A percentile compares a stretch with the other conserved stretches of the same genome.
These are phyloP conservation scores for Ormyrus thymus DNA, from an alignment of 2,888 invertebrate species.

Conservation along the genomic window DNA sequence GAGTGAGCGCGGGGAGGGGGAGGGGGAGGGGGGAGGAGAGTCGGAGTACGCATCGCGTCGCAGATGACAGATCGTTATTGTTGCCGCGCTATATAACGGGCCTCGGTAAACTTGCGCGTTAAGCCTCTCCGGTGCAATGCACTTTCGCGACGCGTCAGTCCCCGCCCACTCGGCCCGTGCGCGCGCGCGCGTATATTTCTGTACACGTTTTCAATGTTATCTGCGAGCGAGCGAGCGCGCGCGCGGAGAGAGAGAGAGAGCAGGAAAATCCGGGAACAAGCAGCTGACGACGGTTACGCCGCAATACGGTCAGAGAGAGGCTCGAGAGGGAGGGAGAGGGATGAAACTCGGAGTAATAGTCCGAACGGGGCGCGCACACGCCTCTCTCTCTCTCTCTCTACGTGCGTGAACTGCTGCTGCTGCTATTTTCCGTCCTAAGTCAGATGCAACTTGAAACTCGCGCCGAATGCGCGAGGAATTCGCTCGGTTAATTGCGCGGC, in stretches of 20 bases:
- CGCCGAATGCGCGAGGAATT: too few species aligned
- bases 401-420: neutral
- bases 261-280: conserved; percentile 10
- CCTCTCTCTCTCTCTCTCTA: too few species aligned
- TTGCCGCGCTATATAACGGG: neutral
- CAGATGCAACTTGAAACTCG: too few species aligned
- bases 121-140: conserved; percentile 28
- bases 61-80: conserved; percentile 28
- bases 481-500: too few species aligned
- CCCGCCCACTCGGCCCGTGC: neutral
- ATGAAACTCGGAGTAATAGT: conserved; percentile 2
- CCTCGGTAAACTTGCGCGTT: conserved; percentile 35
- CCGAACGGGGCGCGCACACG: neutral
- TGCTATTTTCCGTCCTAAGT: neutral
- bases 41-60: neutral
- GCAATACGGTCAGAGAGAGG: conserved; percentile 49
- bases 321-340: conserved; percentile 19
- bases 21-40: neutral
- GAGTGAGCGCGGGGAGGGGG: neutral
- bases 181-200: neutral
- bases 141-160: conserved; percentile 21
- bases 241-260: conserved; percentile 29
- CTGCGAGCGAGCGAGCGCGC: neutral
- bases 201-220: conserved; percentile 40
- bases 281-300: conserved; percentile 26